Evolutionary conservation across 2,888 invertebrate genomes (phyloP).

Genomic region (Sminthurinus aureus): DNA sequence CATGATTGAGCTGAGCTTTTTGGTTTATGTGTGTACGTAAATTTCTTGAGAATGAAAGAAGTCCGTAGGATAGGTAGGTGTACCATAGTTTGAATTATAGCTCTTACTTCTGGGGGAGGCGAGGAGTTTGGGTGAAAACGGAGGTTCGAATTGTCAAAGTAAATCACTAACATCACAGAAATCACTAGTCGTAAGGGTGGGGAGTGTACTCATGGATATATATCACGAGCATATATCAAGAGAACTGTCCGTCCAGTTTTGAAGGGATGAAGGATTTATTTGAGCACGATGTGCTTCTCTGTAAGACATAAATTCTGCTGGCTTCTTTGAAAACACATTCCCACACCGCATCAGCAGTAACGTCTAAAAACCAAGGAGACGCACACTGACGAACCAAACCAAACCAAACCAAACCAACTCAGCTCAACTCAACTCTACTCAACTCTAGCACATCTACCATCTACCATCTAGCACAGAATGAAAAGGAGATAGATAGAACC

Average conservation of each 20-base stretch:
- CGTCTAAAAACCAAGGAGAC: constrained; percentile 38
- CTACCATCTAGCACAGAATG: too few species aligned
- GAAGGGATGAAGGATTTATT: constrained; percentile 43
- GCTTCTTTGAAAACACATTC: constrained; percentile 45
- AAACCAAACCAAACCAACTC: too few species aligned
- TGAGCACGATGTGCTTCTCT: constrained; percentile 41
- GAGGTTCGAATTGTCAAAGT: constrained; percentile 46
- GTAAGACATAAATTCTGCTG: constrained; percentile 41
- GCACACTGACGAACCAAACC: constrained; percentile 25
- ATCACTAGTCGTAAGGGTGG: constrained; percentile 44
- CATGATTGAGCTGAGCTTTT: constrained; percentile 41
- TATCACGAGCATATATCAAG: constrained; percentile 42
- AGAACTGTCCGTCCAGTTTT: constrained; percentile 42
- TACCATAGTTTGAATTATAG: constrained; percentile 45
- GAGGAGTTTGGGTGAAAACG: constrained; percentile 42
- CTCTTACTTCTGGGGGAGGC: constrained; percentile 43
- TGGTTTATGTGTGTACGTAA: constrained; percentile 44
- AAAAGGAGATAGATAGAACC: constrained; percentile 2
- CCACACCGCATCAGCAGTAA: constrained; percentile 42
- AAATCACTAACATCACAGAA: constrained; percentile 44
- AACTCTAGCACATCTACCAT: too few species aligned
- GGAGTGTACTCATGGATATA: constrained; percentile 44
- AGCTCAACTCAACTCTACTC: too few species aligned
- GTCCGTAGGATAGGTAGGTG: constrained; percentile 45
- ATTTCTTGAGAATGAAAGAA: constrained; percentile 40